Base-by-base conservation (phyloP, 2,888 invertebrate genomes). In the Noctua janthe region DNA sequence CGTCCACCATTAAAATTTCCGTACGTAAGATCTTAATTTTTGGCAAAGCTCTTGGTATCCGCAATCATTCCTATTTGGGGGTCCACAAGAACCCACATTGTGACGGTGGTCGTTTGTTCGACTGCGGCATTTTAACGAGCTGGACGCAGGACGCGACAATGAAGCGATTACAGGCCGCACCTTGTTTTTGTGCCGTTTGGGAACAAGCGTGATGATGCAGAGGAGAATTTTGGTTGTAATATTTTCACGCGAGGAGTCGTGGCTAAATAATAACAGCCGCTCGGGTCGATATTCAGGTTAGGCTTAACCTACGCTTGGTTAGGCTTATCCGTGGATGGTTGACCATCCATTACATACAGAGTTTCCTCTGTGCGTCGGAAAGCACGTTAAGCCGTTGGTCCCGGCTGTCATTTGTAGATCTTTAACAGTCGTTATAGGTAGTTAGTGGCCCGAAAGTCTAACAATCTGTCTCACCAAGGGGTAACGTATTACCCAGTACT, bases 141-240 rank as follows among this genome's bases (percentile, higher is more conserved):
- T 47, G 70, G 74, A 56, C 70, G 79, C 75, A 69, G 66, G 80
- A 82, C 80, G 89, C 87, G 90, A 88, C 85, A 88, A 92, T 92
- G 88, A 91, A 92, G 92, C 87, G 81, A 92, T 92, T 92, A 91
- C 71, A 64, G 62, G 51, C 51, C 47, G 78, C 89, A 86, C 90
- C 87, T 86, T 11, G 83, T 92, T 92, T 92, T 92, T 92, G 86
- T 86, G 71, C 70, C 81, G 43, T 67, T 69, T 62, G 76, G 35
- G 47, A 70, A 62, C 79, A 62, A 79, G 80, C 81, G 81, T 84
- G 84, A 87, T 88, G 75, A 81, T 82, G 29, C 62, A 35, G 64
- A 64, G 3, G 8, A 64, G 66, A 66, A 20, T 66, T 66, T 35
- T 39, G 5, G 43, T 67, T 51, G 67, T 4, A 20, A 59, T 59